phyloP scores from a whole-genome alignment of 2,888 invertebrate genomes.

The Ctenicera cuprea region DNA sequence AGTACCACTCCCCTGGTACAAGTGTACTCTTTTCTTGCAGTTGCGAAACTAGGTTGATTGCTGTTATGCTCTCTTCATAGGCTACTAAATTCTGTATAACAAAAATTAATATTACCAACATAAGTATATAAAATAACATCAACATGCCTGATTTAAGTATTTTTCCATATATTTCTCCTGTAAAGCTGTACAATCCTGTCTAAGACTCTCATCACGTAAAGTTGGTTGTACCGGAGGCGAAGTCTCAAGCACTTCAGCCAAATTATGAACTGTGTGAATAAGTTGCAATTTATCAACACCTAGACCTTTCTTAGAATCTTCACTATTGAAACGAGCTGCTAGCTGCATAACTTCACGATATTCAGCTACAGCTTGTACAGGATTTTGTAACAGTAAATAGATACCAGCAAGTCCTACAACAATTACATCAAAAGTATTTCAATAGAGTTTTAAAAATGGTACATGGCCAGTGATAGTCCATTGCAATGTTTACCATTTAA shows the following conservation, averaged over 20 bases:
- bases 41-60: constrained; percentile 53
- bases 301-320: constrained; percentile 66
- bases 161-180: constrained; percentile 77
- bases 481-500: constrained; percentile 77
- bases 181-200: constrained; percentile 73
- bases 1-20: constrained; percentile 70
- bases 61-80: constrained; percentile 51
- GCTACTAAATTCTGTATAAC: constrained; percentile 12
- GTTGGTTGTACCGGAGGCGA: constrained; percentile 71
- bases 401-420: constrained; percentile 78
- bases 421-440: background rate
- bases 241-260: constrained; percentile 74
- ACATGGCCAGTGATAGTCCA: too few relatives aligned
- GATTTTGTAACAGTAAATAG: constrained; percentile 75
- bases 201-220: constrained; percentile 73
- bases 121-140: background rate
- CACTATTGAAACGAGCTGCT: constrained; percentile 63
- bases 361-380: constrained; percentile 74
- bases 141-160: constrained; percentile 62
- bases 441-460: too few relatives aligned
- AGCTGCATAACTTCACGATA: constrained; percentile 79
- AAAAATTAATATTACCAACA: too few relatives aligned
- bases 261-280: constrained; percentile 82
- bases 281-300: constrained; percentile 80
- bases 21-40: constrained; percentile 61